Conservation (phyloP, 1,140 invertebrate genomes). For the Saccostrea cuccullata region DNA sequence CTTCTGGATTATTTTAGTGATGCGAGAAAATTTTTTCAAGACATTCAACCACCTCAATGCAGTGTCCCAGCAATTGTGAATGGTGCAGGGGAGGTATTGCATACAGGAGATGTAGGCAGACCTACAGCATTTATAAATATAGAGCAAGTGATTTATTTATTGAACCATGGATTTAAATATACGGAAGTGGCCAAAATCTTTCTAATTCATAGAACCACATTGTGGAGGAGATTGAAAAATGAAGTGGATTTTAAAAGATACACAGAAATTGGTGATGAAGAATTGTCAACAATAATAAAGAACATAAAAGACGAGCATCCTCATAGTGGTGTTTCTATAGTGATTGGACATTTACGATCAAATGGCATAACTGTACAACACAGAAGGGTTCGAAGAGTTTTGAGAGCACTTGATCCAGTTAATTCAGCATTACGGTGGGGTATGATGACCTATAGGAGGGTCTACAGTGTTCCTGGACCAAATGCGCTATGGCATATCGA, state of each 20-base stretch:
- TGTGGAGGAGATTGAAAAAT: slow-evolving; percentile 5
- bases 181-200: neutral
- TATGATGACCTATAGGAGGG: neutral
- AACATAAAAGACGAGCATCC: slow-evolving; percentile 10
- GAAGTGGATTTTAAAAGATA: neutral
- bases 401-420: neutral
- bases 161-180: neutral
- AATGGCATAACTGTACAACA: neutral
- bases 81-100: neutral
- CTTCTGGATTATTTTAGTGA: slow-evolving; percentile 11
- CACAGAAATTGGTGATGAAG: neutral
- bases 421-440: neutral
- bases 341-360: slow-evolving; percentile 9
- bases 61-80: neutral
- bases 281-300: neutral
- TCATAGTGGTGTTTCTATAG: neutral
- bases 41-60: neutral
- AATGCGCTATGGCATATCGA: neutral
- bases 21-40: neutral
- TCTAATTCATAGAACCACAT: neutral
- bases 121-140: neutral
- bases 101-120: slow-evolving; percentile 3
- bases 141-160: slow-evolving; percentile 11
- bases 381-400: neutral
- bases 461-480: neutral